Evolutionary conservation across 2,888 invertebrate genomes (phyloP), one percentile per base, ranked within the genome.

Genomic region (Limnephilus rhombicus): DNA sequence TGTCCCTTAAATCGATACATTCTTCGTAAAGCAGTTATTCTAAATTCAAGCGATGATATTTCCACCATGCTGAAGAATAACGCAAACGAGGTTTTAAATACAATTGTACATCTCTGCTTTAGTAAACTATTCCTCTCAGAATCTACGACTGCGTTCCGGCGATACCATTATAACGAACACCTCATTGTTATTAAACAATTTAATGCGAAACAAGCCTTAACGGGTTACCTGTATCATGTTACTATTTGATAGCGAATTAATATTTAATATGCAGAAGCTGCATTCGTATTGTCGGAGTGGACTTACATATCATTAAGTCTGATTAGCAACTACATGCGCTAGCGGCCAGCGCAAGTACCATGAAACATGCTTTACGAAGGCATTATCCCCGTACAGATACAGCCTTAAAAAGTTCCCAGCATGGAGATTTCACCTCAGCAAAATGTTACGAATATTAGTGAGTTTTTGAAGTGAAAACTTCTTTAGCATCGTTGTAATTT

Each of bases 291-390:
- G 83, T 83, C 34, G 37, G 31, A 83, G 83, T 3, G 37, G 37
- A 31, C 34, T 34, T 82, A 83, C 83, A 83, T 34, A 83, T 83
- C 29, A 31, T 83, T 83, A 34, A 31, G 34, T 83, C 83, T 83
- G 83, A 83, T 83, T 83, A 83, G 83, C 37, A 37, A 37, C 83
- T 18, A 34, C 34, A 31, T 31, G 83, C 83, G 37, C 83, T 83
- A 31, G 18, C 53, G 53, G 83, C 13, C 31, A 34, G 37, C 31
- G 4, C 2, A 83, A 34, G 34, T 41, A 41, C 41, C 18, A 82
- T 34, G 82, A 34, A 82, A 82, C 31, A 82, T 34, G 82, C 15
- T 82, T 53, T 53, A 53, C 41, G 41, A 41, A 41, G 7, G 41
- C 12, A 45, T 45, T 45, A 45, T 45, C 45, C 45, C 13, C 7